These are phyloP conservation scores for Corydoras maculifer DNA, from an alignment of 2,113 vertebrate species.

Conservation along the genomic window DNA sequence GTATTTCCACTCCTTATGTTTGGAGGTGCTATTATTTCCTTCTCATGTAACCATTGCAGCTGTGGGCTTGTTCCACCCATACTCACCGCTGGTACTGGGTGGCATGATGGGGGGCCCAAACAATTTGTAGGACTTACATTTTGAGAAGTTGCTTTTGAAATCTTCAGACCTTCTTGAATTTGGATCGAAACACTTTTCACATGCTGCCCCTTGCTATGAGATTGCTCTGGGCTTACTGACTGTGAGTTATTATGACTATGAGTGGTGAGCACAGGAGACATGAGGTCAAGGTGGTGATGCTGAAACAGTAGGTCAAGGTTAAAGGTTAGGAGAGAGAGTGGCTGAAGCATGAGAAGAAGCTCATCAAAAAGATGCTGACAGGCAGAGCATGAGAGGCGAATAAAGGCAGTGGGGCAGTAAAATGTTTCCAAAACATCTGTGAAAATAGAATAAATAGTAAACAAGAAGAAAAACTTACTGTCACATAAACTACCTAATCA, in stretches of 20 bases:
- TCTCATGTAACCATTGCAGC: slow-evolving; percentile 57
- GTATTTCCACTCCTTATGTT: slow-evolving; percentile 44
- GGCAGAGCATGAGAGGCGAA: slow-evolving; percentile 72
- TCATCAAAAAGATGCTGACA: slow-evolving; percentile 86
- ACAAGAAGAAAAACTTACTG: too few relatives aligned
- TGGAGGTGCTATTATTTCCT: slow-evolving; percentile 51
- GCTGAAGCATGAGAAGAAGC: slow-evolving; percentile 89
- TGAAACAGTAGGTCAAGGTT: slow-evolving; percentile 92
- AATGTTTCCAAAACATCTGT: slow-evolving; percentile 84
- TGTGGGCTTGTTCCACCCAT: slow-evolving; percentile 51
- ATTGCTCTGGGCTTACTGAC: slow-evolving; percentile 39
- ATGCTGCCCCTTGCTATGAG: slow-evolving; percentile 20
- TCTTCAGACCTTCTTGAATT: slow-evolving; percentile 26
- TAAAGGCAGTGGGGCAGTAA: slow-evolving; percentile 82
- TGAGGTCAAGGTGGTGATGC: slow-evolving; percentile 75
- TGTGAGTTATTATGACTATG: slow-evolving; percentile 48
- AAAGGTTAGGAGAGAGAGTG: slow-evolving; percentile 91
- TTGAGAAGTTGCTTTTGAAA: slow-evolving; percentile 27
- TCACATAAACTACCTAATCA: too few relatives aligned
- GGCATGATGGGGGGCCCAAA: slow-evolving; percentile 14
- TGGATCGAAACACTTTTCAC: too few relatives aligned
- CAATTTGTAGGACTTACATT: slow-evolving; percentile 18
- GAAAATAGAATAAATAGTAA: slow-evolving; percentile 19
- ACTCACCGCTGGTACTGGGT: not conserved
- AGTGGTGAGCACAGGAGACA: slow-evolving; percentile 44